These are phyloP conservation scores for Melitaea athalia DNA, from an alignment of 2,888 invertebrate genomes.

Conservation along the genomic window DNA sequence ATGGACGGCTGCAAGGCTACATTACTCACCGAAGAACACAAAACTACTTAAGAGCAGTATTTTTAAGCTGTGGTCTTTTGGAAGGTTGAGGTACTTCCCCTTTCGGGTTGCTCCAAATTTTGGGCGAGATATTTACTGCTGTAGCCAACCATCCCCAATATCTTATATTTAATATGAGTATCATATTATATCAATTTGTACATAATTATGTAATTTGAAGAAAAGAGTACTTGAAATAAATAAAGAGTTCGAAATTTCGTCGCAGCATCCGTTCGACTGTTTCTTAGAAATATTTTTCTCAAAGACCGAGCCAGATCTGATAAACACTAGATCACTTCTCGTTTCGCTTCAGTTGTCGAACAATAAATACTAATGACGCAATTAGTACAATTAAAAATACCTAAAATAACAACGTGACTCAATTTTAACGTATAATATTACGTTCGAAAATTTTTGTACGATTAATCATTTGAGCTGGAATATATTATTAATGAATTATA, in stretches of 20 bases:
- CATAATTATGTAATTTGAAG: no score
- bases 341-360: constrained; percentile 28
- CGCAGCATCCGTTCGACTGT: background rate
- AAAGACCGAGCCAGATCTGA: constrained; percentile 32
- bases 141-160: no score
- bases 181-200: no score
- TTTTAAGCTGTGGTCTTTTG: no score
- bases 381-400: constrained; percentile 20
- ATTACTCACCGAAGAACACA: no score
- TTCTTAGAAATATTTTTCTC: constrained; percentile 3
- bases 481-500: constrained; percentile 11
- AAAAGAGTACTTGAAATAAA: background rate
- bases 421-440: background rate
- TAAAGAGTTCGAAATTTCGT: background rate
- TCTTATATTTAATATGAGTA: no score
- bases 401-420: constrained; percentile 4
- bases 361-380: constrained; percentile 33
- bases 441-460: constrained; percentile 3
- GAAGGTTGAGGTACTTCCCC: no score
- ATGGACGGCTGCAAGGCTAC: no score
- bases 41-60: no score
- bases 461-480: constrained; percentile 4
- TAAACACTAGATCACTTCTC: constrained; percentile 27
- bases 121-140: no score
- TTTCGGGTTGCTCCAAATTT: no score